A percentile compares a stretch with the other conserved stretches of the same genome.
Evolutionary conservation across 2,888 invertebrate species (phyloP).

Genomic region (Dryadula phaetusa): DNA sequence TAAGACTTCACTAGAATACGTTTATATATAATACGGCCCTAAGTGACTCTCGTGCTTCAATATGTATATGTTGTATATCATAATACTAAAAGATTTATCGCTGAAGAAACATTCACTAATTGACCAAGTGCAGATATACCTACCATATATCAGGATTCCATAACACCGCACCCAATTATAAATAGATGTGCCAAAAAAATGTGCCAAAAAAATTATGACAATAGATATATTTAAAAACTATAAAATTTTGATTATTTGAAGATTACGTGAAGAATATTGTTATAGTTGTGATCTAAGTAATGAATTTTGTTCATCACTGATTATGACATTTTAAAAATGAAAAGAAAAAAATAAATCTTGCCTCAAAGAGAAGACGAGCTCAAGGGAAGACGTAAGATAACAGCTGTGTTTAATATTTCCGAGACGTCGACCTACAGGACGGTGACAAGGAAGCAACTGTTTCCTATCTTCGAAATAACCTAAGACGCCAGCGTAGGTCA

Average conservation of each 20-base stretch:
- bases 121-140: neutral
- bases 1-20: neutral
- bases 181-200: too few relatives aligned
- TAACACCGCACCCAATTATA: too few relatives aligned
- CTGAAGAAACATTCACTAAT: neutral
- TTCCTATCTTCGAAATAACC: conserved; percentile 65
- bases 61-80: neutral
- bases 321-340: neutral
- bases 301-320: too few relatives aligned
- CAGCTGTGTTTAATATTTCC: conserved; percentile 31
- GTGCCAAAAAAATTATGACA: too few relatives aligned
- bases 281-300: too few relatives aligned
- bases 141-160: too few relatives aligned
- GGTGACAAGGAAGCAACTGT: conserved; percentile 35
- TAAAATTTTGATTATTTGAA: too few relatives aligned
- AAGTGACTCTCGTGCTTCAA: neutral
- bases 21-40: neutral
- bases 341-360: neutral
- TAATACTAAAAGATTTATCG: neutral
- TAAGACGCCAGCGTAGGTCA: conserved; percentile 74
- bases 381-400: conserved; percentile 3
- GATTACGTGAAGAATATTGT: too few relatives aligned
- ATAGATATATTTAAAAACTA: too few relatives aligned
- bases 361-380: neutral
- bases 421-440: conserved; percentile 31